Evolutionary conservation across 2,888 invertebrate genomes (phyloP).

Genomic region (Ochlodes sylvanus): DNA sequence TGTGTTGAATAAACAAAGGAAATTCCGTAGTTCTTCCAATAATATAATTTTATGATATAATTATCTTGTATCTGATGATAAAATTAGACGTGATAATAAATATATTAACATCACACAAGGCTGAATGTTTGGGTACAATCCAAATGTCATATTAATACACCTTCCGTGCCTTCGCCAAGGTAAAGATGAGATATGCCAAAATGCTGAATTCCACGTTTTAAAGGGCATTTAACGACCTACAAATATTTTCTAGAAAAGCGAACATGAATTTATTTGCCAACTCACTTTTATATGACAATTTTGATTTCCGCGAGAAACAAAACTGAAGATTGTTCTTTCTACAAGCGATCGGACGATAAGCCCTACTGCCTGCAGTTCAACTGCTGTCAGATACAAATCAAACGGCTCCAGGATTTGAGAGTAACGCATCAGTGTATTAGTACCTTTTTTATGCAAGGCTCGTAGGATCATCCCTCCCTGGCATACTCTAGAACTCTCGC

Average conservation of each 20-base stretch:
- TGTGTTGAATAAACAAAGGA: background rate
- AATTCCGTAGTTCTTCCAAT: background rate
- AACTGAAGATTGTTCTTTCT: no score
- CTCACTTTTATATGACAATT: no score
- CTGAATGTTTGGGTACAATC: conserved; percentile 64
- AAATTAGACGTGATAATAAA: conserved; percentile 21
- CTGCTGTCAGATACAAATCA: no score
- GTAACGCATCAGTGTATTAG: no score
- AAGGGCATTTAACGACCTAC: conserved; percentile 25
- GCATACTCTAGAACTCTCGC: no score
- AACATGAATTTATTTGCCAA: conserved; percentile 9
- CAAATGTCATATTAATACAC: conserved; percentile 57
- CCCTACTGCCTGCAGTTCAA: no score
- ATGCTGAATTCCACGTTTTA: conserved; percentile 30
- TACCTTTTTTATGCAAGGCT: no score
- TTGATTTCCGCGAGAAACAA: no score
- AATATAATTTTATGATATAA: conserved; percentile 11
- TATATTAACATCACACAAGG: conserved; percentile 48
- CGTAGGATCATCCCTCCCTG: no score
- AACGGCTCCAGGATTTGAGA: no score
- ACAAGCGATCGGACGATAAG: no score
- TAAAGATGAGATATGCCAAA: conserved; percentile 43
- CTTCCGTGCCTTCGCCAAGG: conserved; percentile 47
- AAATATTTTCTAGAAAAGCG: conserved; percentile 14
- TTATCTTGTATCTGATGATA: conserved; percentile 12